These are phyloP conservation scores for Paralichthys olivaceus DNA, from an alignment of 2,113 vertebrate species.

Conservation along the genomic window DNA sequence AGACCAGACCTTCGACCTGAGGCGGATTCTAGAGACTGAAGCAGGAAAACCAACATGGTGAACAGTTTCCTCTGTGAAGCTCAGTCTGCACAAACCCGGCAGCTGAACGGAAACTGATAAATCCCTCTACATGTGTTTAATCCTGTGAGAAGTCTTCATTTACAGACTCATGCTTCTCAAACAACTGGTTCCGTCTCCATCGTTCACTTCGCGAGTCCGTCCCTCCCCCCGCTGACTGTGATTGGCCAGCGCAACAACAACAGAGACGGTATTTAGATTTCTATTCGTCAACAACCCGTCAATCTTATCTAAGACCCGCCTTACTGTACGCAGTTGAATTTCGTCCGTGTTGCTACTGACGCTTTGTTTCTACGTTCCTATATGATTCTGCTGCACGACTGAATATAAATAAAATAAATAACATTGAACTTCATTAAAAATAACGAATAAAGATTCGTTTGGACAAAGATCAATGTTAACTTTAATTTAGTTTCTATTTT, in stretches of 20 bases:
- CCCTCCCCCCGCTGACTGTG: slow-evolving; percentile 9
- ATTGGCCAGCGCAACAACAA: slow-evolving; percentile 55
- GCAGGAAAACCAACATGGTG: not conserved
- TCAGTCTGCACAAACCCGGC: not conserved
- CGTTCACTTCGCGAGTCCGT: not conserved
- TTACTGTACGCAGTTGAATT: slow-evolving; percentile 42
- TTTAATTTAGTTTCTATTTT: too few relatives aligned
- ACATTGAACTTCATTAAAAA: not conserved
- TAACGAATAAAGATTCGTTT: too few relatives aligned
- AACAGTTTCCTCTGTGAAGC: not conserved
- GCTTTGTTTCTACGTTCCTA: not conserved
- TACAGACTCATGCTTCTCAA: not conserved
- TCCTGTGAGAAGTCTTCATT: not conserved
- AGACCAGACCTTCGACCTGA: not conserved
- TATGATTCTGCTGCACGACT: not conserved
- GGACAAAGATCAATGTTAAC: too few relatives aligned
- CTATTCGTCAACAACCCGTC: slow-evolving; percentile 56
- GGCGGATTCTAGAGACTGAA: not conserved
- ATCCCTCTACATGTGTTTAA: too few relatives aligned
- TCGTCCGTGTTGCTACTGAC: slow-evolving; percentile 51
- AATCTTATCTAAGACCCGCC: slow-evolving; percentile 49
- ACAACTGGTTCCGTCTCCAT: not conserved
- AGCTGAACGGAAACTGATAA: not conserved
- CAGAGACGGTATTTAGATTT: accelerated
- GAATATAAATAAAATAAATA: not conserved